Evolutionary conservation across 64 coral and sea anemone species (phyloP).

Genomic region (Stichodactyla helianthus): DNA sequence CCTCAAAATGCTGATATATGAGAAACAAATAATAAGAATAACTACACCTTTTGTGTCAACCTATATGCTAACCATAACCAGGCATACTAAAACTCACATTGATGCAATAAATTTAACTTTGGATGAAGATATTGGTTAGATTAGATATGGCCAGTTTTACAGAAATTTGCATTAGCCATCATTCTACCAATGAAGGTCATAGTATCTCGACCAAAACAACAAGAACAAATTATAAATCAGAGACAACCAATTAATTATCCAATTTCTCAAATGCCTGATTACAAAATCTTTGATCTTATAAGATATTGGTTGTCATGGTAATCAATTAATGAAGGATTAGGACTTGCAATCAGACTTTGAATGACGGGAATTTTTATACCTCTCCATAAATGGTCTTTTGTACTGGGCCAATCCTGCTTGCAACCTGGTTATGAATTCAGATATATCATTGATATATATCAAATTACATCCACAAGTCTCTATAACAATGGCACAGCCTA

Average conservation of each 20-base stretch:
- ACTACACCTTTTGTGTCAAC: not conserved
- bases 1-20: slow-evolving; percentile 49
- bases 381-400: slow-evolving; percentile 56
- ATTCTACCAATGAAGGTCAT: too few species aligned
- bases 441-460: not conserved
- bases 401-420: slow-evolving; percentile 35
- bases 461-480: too few species aligned
- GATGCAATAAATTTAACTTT: too few species aligned
- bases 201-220: too few species aligned
- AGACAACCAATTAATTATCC: not conserved
- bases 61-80: not conserved
- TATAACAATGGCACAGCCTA: too few species aligned
- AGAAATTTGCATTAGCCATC: too few species aligned
- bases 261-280: not conserved
- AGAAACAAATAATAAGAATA: slow-evolving; percentile 3
- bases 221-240: too few species aligned
- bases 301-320: not conserved
- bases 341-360: not conserved
- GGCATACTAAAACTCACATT: not conserved
- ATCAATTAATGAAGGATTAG: not conserved
- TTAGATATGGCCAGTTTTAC: too few species aligned
- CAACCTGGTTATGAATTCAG: slow-evolving; percentile 16
- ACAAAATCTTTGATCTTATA: too few species aligned
- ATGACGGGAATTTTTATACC: not conserved
- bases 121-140: not conserved